phyloP scores from a whole-genome alignment of 2,888 invertebrate genomes.

The Autographa gamma region DNA sequence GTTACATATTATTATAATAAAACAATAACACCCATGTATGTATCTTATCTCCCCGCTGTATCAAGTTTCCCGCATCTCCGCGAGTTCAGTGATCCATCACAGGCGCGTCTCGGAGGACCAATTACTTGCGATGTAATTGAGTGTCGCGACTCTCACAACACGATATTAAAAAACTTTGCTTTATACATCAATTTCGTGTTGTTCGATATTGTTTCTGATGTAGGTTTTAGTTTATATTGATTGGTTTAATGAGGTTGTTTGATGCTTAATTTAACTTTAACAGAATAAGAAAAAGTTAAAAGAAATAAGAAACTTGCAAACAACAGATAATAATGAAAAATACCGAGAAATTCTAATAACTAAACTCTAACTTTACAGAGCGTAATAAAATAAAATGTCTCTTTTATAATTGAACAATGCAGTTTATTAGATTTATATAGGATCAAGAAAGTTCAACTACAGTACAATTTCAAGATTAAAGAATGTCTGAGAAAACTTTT shows the following conservation, averaged over 20 bases:
- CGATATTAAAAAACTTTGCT: slow-evolving; percentile 52
- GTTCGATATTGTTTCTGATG: slow-evolving; percentile 19
- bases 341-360: too few species aligned
- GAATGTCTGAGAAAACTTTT: too few species aligned
- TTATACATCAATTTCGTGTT: slow-evolving; percentile 43
- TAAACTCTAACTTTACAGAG: too few species aligned
- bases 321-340: too few species aligned
- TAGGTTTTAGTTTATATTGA: not conserved
- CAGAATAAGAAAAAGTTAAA: too few species aligned
- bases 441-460: too few species aligned
- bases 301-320: too few species aligned
- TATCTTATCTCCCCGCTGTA: not conserved
- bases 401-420: too few species aligned
- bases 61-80: not conserved
- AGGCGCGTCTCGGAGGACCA: slow-evolving; percentile 44
- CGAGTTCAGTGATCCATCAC: slow-evolving; percentile 47
- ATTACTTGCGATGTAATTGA: slow-evolving; percentile 52
- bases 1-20: not conserved
- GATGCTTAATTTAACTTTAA: too few species aligned
- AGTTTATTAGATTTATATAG: too few species aligned
- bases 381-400: too few species aligned
- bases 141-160: slow-evolving; percentile 38
- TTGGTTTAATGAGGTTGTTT: not conserved
- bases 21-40: not conserved
- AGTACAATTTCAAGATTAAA: too few species aligned